Evolutionary conservation across 2,113 vertebrate species (phyloP).

Genomic region (Porphyrio hochstetteri): DNA sequence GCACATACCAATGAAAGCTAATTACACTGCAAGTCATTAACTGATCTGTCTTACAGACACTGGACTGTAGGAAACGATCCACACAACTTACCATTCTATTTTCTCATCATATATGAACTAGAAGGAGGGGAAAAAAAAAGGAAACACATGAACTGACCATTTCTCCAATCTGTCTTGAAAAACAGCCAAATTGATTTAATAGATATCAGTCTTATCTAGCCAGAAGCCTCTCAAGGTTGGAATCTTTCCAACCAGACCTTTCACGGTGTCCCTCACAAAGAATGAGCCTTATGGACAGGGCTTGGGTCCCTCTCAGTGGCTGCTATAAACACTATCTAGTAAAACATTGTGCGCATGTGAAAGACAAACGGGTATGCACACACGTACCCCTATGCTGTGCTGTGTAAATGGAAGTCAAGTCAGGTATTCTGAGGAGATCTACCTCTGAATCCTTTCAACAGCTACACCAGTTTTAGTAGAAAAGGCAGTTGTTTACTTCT

Average conservation of each 20-base stretch:
- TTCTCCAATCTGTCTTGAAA: background rate
- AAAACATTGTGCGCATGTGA: background rate
- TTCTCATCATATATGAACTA: conserved; percentile 97
- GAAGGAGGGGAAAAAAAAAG: conserved; percentile 33
- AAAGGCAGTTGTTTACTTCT: background rate
- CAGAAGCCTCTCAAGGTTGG: background rate
- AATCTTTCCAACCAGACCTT: background rate
- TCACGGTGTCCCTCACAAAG: background rate
- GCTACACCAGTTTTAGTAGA: background rate
- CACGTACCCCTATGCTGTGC: rapidly evolving
- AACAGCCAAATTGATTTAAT: background rate
- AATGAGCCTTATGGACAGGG: background rate
- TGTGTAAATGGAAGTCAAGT: background rate
- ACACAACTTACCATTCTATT: conserved; percentile 91
- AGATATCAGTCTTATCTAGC: background rate
- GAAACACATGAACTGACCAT: background rate
- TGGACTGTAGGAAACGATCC: background rate
- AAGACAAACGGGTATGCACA: background rate
- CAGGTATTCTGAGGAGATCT: background rate
- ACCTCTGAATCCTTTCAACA: background rate
- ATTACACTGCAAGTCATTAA: background rate
- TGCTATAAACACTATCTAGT: background rate
- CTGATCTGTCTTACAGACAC: background rate
- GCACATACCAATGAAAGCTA: background rate
- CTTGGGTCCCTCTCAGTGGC: background rate